These are phyloP conservation scores for Cephus sareptanus DNA, from an alignment of 2,888 invertebrate species.

Conservation along the genomic window DNA sequence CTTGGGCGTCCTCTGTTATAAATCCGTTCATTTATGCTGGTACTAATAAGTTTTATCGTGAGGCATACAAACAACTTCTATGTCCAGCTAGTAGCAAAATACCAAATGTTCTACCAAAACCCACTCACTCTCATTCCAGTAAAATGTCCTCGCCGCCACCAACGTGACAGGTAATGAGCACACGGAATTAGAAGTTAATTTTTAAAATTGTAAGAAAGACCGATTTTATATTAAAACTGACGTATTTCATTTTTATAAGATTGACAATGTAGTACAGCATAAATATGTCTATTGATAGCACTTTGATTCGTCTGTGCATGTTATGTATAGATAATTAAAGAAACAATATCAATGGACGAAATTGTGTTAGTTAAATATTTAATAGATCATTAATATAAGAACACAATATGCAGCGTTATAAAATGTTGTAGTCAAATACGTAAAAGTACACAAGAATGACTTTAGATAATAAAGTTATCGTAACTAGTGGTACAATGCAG, in stretches of 20 bases:
- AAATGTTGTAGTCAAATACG: background rate
- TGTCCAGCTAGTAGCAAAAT: constrained; percentile 45
- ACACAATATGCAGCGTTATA: background rate
- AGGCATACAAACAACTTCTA: constrained; percentile 60
- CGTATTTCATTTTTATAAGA: background rate
- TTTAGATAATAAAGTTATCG: background rate
- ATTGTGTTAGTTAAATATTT: background rate
- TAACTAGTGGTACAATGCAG: background rate
- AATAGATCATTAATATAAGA: background rate
- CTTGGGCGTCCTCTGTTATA: constrained; percentile 91
- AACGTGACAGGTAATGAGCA: constrained; percentile 29
- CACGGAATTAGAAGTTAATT: background rate
- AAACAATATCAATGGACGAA: background rate
- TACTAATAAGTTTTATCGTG: constrained; percentile 84
- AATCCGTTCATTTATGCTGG: constrained; percentile 93
- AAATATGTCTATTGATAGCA: background rate
- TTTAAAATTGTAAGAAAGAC: background rate
- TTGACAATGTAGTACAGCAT: background rate
- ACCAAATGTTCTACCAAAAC: constrained; percentile 35
- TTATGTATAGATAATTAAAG: background rate
- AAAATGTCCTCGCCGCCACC: constrained; percentile 54
- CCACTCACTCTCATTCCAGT: constrained; percentile 57
- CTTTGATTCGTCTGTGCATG: background rate
- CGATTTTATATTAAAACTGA: background rate
- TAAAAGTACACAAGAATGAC: background rate